Evolutionary conservation across 2,113 vertebrate species (phyloP).

Genomic region (Albula goreensis): DNA sequence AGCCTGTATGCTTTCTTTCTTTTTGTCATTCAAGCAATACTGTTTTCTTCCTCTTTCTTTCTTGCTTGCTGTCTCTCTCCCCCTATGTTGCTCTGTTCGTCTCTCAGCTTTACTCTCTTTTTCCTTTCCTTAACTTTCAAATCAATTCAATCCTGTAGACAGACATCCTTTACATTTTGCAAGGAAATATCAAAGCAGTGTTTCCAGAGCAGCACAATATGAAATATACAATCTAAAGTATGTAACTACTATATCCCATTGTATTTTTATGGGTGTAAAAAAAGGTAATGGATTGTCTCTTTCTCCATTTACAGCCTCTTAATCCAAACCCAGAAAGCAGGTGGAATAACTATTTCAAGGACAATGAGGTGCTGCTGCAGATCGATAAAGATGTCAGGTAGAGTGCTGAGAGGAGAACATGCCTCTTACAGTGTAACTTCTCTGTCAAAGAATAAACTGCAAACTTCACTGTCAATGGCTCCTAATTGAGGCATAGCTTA

Average conservation of each 20-base stretch:
- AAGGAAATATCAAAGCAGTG: background rate
- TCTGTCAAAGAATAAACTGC: background rate
- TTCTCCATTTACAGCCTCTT: slow-evolving; percentile 74
- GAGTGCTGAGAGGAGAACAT: slow-evolving; percentile 14
- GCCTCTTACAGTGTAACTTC: background rate
- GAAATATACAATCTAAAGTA: background rate
- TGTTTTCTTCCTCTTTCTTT: background rate
- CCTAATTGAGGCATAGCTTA: background rate
- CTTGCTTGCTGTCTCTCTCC: background rate
- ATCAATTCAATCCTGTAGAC: too few relatives aligned
- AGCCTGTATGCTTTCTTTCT: too few relatives aligned
- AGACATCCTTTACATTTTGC: too few relatives aligned
- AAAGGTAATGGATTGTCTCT: background rate
- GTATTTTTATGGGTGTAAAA: background rate
- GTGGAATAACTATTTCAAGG: slow-evolving; percentile 98
- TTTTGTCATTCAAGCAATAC: background rate
- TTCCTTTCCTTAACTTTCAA: too few relatives aligned
- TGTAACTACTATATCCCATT: background rate
- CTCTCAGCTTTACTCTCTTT: too few relatives aligned
- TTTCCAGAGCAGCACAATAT: background rate
- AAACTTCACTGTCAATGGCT: background rate
- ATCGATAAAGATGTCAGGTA: slow-evolving; percentile 98
- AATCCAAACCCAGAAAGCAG: slow-evolving; percentile 94
- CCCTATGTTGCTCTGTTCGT: background rate
- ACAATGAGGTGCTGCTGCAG: slow-evolving; percentile 94